Percentiles rank a stretch among this genome's conserved stretches.
Evolutionary conservation across 2,888 invertebrate species (phyloP).

Genomic region (Pheosia tremula): DNA sequence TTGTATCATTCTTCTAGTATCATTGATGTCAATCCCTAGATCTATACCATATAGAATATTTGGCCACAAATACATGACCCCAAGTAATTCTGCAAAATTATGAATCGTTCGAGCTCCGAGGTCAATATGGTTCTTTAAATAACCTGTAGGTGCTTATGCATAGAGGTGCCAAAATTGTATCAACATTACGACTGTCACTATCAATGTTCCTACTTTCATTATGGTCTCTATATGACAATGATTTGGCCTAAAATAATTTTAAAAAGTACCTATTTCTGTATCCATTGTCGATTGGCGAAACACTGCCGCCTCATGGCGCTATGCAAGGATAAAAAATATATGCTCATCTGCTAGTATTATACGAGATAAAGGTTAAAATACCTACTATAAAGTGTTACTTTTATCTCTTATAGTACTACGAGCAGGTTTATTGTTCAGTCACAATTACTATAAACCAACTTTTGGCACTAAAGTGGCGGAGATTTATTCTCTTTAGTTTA

Average conservation of each 20-base stretch:
- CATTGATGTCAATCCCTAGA: conserved; percentile 11
- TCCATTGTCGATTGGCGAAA: conserved; percentile 35
- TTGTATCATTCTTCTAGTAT: not conserved
- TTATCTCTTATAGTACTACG: conserved; percentile 8
- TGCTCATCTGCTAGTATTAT: conserved; percentile 20
- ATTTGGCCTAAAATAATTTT: conserved; percentile 41
- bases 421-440: not conserved
- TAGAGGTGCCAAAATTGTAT: conserved; percentile 46
- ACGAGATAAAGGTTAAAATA: conserved; percentile 13
- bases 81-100: not conserved
- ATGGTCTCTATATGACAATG: conserved; percentile 16
- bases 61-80: too few species aligned
- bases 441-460: not conserved
- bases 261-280: conserved; percentile 7
- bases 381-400: not conserved
- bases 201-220: conserved; percentile 42
- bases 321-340: conserved; percentile 15
- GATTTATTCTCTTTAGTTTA: conserved; percentile 14
- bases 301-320: conserved; percentile 32
- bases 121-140: not conserved
- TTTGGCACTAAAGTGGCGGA: conserved; percentile 4
- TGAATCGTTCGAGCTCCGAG: not conserved
- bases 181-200: conserved; percentile 24
- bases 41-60: too few species aligned
- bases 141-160: conserved; percentile 36